Evolutionary conservation across 64 coral and sea anemone genomes (phyloP).

Genomic region (Actinia equina): DNA sequence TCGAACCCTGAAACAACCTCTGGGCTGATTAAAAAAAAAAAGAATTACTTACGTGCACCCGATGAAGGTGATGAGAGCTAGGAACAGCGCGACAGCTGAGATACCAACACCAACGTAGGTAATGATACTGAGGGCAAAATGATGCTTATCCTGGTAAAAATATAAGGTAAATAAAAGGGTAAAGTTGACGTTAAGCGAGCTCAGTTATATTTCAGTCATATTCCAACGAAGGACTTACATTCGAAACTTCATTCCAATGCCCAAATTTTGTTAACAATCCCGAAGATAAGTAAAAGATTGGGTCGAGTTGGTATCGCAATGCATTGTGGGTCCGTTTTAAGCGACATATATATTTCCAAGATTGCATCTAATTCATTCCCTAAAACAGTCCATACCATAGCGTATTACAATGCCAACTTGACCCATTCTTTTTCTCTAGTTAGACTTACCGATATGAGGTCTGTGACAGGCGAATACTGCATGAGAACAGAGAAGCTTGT

Average conservation of each 20-base stretch:
- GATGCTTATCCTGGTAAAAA: slow-evolving; percentile 35
- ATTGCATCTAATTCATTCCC: not conserved
- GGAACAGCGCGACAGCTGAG: slow-evolving; percentile 53
- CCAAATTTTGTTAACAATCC: no score
- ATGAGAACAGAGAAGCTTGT: slow-evolving; percentile 93
- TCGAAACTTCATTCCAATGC: no score
- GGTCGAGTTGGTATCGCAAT: no score
- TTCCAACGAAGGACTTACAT: no score
- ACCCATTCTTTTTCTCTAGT: no score
- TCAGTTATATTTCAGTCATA: no score
- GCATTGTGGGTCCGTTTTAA: no score
- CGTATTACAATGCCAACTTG: no score
- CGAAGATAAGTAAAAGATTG: no score
- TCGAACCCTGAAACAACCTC: no score
- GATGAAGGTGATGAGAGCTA: slow-evolving; percentile 75
- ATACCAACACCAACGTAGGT: slow-evolving; percentile 72
- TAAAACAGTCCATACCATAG: not conserved
- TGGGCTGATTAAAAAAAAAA: no score
- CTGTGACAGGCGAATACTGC: slow-evolving; percentile 41
- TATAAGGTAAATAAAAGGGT: not conserved
- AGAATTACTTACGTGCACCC: slow-evolving; percentile 57
- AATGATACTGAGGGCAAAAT: slow-evolving; percentile 56
- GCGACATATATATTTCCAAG: not conserved
- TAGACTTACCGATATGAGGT: slow-evolving; percentile 40
- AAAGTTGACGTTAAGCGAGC: no score